phyloP scores from a whole-genome alignment of 2,888 invertebrate genomes.

The Zygaena filipendulae region DNA sequence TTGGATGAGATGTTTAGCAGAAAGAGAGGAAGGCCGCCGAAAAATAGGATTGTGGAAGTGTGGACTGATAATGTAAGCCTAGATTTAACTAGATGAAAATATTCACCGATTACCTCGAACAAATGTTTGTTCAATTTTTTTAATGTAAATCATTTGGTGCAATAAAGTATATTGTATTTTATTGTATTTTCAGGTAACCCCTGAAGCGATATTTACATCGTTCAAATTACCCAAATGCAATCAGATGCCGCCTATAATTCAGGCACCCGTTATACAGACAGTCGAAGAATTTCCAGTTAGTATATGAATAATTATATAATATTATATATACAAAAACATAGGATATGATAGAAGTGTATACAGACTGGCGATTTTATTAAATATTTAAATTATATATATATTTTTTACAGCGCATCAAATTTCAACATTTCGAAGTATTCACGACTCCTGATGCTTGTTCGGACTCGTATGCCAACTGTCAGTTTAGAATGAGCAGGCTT shows the following conservation, averaged over 20 bases:
- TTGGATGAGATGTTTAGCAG: slow-evolving; percentile 93
- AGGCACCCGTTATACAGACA: slow-evolving; percentile 47
- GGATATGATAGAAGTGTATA: too few relatives aligned
- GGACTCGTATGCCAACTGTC: slow-evolving; percentile 77
- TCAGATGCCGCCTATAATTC: slow-evolving; percentile 47
- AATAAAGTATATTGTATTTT: slow-evolving; percentile 2
- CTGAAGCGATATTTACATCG: slow-evolving; percentile 92
- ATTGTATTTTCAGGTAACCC: slow-evolving; percentile 67
- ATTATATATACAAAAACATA: too few relatives aligned
- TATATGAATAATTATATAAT: slow-evolving; percentile 9
- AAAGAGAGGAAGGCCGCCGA: slow-evolving; percentile 95
- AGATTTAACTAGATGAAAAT: too few relatives aligned
- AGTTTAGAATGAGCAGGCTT: slow-evolving; percentile 71
- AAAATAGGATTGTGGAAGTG: slow-evolving; percentile 93
- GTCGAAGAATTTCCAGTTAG: slow-evolving; percentile 61
- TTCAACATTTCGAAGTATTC: slow-evolving; percentile 72
- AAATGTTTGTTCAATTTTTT: too few relatives aligned
- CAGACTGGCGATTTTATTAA: too few relatives aligned
- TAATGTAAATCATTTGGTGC: too few relatives aligned
- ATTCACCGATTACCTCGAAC: too few relatives aligned
- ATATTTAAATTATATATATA: neutral
- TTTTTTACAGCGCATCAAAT: slow-evolving; percentile 57
- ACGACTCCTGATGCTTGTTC: slow-evolving; percentile 72
- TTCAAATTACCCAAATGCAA: slow-evolving; percentile 87
- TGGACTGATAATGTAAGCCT: slow-evolving; percentile 83